phyloP scores from a whole-genome alignment of 2,888 invertebrate species.

The Cerastis rubricosa region DNA sequence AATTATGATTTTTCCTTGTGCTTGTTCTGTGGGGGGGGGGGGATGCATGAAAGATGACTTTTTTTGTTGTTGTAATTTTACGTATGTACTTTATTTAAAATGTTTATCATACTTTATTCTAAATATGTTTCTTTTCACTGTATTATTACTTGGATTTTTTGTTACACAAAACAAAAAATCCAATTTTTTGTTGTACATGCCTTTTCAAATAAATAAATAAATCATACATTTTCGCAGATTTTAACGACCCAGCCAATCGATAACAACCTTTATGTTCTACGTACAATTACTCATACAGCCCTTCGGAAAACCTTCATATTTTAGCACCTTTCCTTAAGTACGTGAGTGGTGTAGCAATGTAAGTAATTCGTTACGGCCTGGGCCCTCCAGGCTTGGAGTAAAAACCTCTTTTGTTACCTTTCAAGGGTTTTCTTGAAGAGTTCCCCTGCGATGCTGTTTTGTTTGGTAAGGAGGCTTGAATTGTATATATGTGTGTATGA shows the following conservation, averaged over 20 bases:
- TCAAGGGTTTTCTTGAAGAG: constrained; percentile 9
- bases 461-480: constrained; percentile 7
- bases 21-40: no score
- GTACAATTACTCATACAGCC: constrained; percentile 13
- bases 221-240: not conserved
- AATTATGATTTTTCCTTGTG: no score
- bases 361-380: constrained; percentile 17
- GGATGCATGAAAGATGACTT: no score
- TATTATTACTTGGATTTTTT: no score
- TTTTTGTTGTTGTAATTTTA: no score
- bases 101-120: no score
- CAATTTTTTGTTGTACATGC: no score
- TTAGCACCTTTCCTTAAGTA: constrained; percentile 38
- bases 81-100: no score
- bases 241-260: constrained; percentile 15
- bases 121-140: no score
- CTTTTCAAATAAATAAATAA: no score
- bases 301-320: constrained; percentile 40
- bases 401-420: constrained; percentile 43
- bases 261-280: constrained; percentile 2
- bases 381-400: constrained; percentile 1
- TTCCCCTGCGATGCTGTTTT: constrained; percentile 28
- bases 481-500: not conserved
- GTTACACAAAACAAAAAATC: no score
- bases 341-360: constrained; percentile 47